Percentiles rank a stretch among this genome's conserved stretches.
Conservation (phyloP, 2,888 invertebrate species). For the Agelastica alni region DNA sequence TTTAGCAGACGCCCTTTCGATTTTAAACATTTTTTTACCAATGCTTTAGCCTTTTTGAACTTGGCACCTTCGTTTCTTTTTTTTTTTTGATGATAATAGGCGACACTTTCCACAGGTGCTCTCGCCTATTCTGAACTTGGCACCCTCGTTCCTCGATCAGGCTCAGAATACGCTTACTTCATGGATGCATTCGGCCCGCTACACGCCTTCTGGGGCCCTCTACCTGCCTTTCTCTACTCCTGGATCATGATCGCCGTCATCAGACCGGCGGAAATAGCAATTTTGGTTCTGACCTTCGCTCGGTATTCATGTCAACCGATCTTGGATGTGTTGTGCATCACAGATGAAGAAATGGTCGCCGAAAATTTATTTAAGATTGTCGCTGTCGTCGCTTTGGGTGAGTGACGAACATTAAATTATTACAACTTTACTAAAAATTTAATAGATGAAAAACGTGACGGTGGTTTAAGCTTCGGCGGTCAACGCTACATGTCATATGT, state of each 20-base stretch:
- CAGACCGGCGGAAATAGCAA: constrained; percentile 78
- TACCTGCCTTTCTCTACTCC: constrained; percentile 75
- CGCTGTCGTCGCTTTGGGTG: constrained; percentile 68
- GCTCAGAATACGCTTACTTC: constrained; percentile 82
- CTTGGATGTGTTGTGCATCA: constrained; percentile 54
- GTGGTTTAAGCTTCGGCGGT: too few relatives aligned
- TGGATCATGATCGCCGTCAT: constrained; percentile 78
- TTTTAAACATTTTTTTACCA: too few relatives aligned
- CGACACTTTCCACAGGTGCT: too few relatives aligned
- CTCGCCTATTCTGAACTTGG: constrained; percentile 81
- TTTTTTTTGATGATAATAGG: too few relatives aligned
- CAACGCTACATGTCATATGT: too few relatives aligned
- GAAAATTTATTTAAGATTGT: constrained; percentile 65
- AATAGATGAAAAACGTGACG: too few relatives aligned
- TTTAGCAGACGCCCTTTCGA: too few relatives aligned
- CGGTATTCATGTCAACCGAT: constrained; percentile 75
- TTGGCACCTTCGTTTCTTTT: constrained; percentile 39
- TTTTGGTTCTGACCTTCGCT: constrained; percentile 75
- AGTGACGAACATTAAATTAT: too few relatives aligned
- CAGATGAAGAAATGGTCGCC: constrained; percentile 51
- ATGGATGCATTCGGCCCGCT: constrained; percentile 71
- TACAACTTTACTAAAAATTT: too few relatives aligned
- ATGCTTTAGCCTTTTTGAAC: not conserved
- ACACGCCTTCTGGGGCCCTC: constrained; percentile 71
- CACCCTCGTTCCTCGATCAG: constrained; percentile 76